These are phyloP conservation scores for Leptarthrus brevirostris DNA, from an alignment of 2,888 invertebrate genomes.

Conservation along the genomic window DNA sequence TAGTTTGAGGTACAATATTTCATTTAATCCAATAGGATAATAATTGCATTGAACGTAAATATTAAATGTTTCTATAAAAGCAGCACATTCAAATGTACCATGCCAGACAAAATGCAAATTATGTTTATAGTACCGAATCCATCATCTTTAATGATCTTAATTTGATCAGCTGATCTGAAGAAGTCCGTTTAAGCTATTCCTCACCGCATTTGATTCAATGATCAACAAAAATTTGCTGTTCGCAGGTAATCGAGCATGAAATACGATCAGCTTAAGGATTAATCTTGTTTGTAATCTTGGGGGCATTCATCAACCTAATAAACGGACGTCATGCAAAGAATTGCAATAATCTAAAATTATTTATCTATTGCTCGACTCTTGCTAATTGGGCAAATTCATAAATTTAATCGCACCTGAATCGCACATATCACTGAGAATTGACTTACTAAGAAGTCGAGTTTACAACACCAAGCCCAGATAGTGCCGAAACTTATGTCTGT, in stretches of 20 bases:
- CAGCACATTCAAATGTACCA: too few species aligned
- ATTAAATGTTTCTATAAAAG: too few species aligned
- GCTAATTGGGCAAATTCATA: slow-evolving; percentile 14
- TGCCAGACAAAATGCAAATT: too few species aligned
- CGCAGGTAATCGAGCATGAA: not conserved
- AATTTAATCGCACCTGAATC: slow-evolving; percentile 11
- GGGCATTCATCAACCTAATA: not conserved
- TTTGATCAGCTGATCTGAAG: not conserved
- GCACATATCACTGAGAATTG: too few species aligned
- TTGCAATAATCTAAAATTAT: not conserved
- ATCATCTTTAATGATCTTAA: not conserved
- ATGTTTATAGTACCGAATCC: too few species aligned
- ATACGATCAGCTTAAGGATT: not conserved
- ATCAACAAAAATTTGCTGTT: not conserved
- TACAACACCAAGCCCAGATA: not conserved
- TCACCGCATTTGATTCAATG: not conserved
- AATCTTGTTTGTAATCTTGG: not conserved
- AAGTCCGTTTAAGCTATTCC: not conserved
- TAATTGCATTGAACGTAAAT: too few species aligned
- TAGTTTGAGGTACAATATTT: too few species aligned
- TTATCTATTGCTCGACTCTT: not conserved
- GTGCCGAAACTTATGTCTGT: not conserved
- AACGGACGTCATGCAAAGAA: not conserved
- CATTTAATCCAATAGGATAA: too few species aligned
- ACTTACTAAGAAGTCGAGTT: not conserved